Conservation (phyloP, 2,797 vertebrate species). For the Bradypus variegatus region DNA sequence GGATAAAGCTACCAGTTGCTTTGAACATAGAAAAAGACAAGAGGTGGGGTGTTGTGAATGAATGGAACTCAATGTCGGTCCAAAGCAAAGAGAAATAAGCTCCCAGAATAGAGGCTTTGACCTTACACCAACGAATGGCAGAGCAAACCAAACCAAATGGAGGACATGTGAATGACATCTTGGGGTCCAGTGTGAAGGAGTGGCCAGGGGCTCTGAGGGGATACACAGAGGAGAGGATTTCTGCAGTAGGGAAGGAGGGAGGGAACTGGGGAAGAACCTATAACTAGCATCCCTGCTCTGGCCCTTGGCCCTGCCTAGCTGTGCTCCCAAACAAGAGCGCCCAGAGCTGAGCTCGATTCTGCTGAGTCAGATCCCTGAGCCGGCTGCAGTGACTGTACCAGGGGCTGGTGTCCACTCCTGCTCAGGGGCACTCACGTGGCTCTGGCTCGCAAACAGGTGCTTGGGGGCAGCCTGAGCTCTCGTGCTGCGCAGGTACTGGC, state of each 20-base stretch:
- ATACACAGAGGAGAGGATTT: neutral
- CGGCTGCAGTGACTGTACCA: neutral
- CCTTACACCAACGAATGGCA: neutral
- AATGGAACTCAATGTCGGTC: neutral
- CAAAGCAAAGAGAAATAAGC: neutral
- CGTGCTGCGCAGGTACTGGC: constrained; percentile 90
- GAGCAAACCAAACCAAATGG: neutral
- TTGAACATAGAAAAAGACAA: neutral
- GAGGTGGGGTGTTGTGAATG: neutral
- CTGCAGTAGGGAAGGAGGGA: neutral
- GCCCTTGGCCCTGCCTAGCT: neutral
- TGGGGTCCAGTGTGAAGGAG: neutral
- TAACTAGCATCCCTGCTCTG: neutral
- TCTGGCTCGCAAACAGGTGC: constrained; percentile 87
- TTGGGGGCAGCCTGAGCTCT: constrained; percentile 93
- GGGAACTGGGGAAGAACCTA: neutral
- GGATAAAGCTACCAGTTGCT: neutral
- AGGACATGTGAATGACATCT: neutral
- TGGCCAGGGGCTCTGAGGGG: neutral
- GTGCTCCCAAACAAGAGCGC: neutral
- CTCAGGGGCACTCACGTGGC: constrained; percentile 79
- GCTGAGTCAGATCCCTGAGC: neutral
- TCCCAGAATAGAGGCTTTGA: neutral
- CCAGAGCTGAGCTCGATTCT: rapidly evolving
- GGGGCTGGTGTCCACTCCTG: neutral